Base-by-base conservation (phyloP, 2,888 invertebrate genomes). In the Cantharis rufa region DNA sequence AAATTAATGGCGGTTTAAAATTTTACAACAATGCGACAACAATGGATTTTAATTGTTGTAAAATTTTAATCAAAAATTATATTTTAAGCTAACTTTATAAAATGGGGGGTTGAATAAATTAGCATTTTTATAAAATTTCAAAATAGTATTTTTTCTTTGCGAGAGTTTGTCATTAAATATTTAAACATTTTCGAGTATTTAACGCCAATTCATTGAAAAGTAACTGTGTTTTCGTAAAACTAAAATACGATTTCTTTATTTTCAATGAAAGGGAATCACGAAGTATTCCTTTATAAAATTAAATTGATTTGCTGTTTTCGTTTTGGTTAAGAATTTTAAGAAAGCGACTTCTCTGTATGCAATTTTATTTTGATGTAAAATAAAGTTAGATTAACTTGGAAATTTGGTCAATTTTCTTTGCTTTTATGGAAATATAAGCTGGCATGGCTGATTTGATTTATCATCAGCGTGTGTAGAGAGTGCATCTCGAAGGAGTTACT, bases 401-500 rank as follows among this genome's bases (percentile, higher is more conserved):
- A 84, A 84, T 83, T 84, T 82, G 83, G 83, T 81, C 84, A 84
- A 84, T 84, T 85, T 84, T 84, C 84, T 83, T 82, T 82, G 78
- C 81, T 77, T 80, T 82, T 82, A 83, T 63, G 85, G 84, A 84
- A 84, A 84, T 85, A 85, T 84, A 85, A 86, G 86, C 85, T 85
- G 85, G 80, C 82, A 84, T 83, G 62, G 68, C 84, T 85, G 86
- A 86, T 87, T 86, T 86, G 87, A 87, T 87, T 87, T 87, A 82
- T 84, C 82, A 85, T 85, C 86, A 78, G 62, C 78, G 85, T 85
- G 86, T 86, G 86, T 86, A 86, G 85, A 86, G 85, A 85, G 81
- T 82, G 82, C 84, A 73, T 78, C 75, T 75, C 75, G 73, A 62
- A 73, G 80, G 79, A 72, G 79, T 74, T 70, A 84, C 85, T 83